Evolutionary conservation across 92 coral and sea anemone genomes (phyloP), one percentile per base, ranked within the genome.

Genomic region (Muricea muricata): DNA sequence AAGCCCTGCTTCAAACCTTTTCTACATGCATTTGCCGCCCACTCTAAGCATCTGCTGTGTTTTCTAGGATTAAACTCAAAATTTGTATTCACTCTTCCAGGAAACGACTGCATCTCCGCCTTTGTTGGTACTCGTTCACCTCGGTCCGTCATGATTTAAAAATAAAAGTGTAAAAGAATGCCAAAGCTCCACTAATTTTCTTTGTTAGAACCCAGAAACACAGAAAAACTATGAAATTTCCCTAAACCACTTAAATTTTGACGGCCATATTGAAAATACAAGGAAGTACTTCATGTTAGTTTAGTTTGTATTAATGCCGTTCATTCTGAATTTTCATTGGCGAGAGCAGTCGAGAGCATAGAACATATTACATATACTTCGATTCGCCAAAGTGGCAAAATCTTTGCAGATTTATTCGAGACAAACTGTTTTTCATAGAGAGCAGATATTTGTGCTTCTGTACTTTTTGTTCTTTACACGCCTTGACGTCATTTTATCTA

Each of bases 1-100:
- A n/a, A n/a, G n/a, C n/a, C n/a, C n/a, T n/a, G n/a, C 57, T 13
- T 61, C 91, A 86, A 80, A 92, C 96, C 89, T 74, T 75, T 61
- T 24, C 87, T 80, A 42, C 96, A 92, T 23, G 93, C 88, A 35
- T 90, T 90, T 7, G 60, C 81, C 47, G 91, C 93, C 81, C 92
- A 90, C 65, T 84, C 89, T 41, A 70, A 69, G 35, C 96, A 92
- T 83, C 89, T 92, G 46, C 84, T 84, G 73, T 92, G 96, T 84
- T 70, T 70, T 80, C 90, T 88, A 14, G 79, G 83, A 75, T 89
- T 90, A 42, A 93, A 87, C 60, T 75, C 87, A 7, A 82, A 34
- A 63, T 73, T 85, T 30, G 73, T 14, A 11, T 78, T 56, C 39
- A 78, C 84, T 80, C 83, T 90, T 61, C 37, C 26, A 25, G 72